These are phyloP conservation scores for Xanthia icteritia DNA, from an alignment of 2,888 invertebrate species.

Conservation along the genomic window DNA sequence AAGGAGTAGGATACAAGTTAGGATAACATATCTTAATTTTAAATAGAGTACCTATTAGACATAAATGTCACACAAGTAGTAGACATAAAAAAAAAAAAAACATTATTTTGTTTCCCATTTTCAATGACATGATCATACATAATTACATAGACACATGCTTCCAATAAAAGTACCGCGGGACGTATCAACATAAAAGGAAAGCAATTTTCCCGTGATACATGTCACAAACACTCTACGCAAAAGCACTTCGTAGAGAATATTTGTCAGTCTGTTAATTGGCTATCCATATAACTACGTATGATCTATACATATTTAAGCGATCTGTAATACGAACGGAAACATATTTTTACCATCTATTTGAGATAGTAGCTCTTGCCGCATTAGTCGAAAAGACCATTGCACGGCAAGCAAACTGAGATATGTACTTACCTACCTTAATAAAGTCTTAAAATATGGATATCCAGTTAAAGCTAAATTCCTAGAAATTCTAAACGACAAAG, in stretches of 20 bases:
- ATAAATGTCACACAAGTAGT: background rate
- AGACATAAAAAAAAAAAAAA: background rate
- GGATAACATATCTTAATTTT: background rate
- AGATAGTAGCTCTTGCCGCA: background rate
- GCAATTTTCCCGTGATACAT: slow-evolving; percentile 25
- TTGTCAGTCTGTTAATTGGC: slow-evolving; percentile 31
- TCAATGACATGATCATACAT: background rate
- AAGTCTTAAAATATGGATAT: background rate
- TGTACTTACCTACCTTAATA: background rate
- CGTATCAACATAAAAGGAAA: slow-evolving; percentile 2
- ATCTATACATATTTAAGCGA: slow-evolving; percentile 13
- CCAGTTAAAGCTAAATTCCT: slow-evolving; percentile 1
- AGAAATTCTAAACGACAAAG: slow-evolving; percentile 12
- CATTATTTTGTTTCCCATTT: background rate
- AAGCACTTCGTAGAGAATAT: slow-evolving; percentile 16
- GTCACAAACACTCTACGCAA: slow-evolving; percentile 14
- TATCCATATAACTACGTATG: slow-evolving; percentile 15
- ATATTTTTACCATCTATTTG: slow-evolving; percentile 6
- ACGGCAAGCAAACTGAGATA: background rate
- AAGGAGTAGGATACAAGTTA: background rate
- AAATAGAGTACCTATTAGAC: background rate
- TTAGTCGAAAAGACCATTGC: background rate
- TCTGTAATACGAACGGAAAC: background rate
- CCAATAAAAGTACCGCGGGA: background rate
- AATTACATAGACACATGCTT: background rate